Evolutionary conservation across 2,888 invertebrate genomes (phyloP).

Genomic region (Vesta saturnalis): DNA sequence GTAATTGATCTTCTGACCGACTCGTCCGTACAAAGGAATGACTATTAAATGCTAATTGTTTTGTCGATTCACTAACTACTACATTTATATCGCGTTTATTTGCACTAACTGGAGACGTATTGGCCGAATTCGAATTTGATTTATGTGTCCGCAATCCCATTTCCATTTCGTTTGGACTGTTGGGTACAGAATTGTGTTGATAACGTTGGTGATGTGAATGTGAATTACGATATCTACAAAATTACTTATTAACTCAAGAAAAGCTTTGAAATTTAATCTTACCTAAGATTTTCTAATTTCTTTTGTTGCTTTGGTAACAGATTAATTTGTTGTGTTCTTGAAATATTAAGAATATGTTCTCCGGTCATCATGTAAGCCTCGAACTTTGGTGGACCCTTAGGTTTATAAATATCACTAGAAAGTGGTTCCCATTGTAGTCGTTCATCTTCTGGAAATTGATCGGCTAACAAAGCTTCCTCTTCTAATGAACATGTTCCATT

Average conservation of each 20-base stretch:
- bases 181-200: slow-evolving; percentile 73
- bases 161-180: slow-evolving; percentile 74
- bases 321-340: slow-evolving; percentile 76
- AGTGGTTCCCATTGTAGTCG: slow-evolving; percentile 67
- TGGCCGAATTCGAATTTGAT: slow-evolving; percentile 64
- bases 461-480: slow-evolving; percentile 60
- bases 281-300: slow-evolving; percentile 62
- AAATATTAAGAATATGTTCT: slow-evolving; percentile 93
- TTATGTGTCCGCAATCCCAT: slow-evolving; percentile 63
- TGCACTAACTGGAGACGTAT: slow-evolving; percentile 66
- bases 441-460: slow-evolving; percentile 63
- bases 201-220: slow-evolving; percentile 60
- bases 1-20: slow-evolving; percentile 91
- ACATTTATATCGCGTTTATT: slow-evolving; percentile 63
- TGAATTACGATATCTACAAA: slow-evolving; percentile 66
- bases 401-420: slow-evolving; percentile 54
- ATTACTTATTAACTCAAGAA: slow-evolving; percentile 29
- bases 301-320: slow-evolving; percentile 70
- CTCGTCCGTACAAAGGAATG: slow-evolving; percentile 81
- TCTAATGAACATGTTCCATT: slow-evolving; percentile 69
- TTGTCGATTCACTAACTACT: slow-evolving; percentile 40
- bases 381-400: slow-evolving; percentile 67
- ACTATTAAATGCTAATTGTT: slow-evolving; percentile 41
- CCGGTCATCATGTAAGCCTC: slow-evolving; percentile 99
- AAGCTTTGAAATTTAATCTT: not conserved